A percentile compares a stretch with the other conserved stretches of the same genome.
Evolutionary conservation across 1,140 invertebrate genomes (phyloP).

Genomic region (Orchestia grillus): DNA sequence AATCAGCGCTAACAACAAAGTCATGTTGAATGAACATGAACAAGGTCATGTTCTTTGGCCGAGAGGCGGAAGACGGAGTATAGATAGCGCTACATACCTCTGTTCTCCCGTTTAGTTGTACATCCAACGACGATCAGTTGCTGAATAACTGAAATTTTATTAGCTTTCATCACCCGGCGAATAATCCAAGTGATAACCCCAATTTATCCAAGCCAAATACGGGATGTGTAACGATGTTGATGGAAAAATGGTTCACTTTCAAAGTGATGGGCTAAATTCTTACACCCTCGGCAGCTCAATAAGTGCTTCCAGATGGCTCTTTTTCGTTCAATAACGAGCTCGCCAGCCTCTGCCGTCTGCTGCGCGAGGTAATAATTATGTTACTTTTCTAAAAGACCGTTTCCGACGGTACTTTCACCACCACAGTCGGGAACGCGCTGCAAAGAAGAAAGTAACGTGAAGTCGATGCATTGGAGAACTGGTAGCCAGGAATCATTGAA

Average conservation of each 20-base stretch:
- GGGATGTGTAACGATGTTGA: neutral
- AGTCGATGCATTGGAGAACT: neutral
- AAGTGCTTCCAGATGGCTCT: neutral
- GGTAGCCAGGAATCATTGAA: too few relatives aligned
- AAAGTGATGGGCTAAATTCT: neutral
- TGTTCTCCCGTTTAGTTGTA: too few relatives aligned
- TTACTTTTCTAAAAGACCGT: neutral
- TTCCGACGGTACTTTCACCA: neutral
- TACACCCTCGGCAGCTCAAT: neutral
- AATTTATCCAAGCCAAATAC: neutral
- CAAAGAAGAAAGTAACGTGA: neutral
- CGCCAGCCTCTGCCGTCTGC: neutral
- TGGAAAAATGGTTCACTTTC: neutral
- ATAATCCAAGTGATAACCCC: too few relatives aligned
- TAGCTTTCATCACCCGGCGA: neutral
- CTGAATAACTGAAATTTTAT: neutral
- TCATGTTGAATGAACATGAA: too few relatives aligned
- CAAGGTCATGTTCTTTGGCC: too few relatives aligned
- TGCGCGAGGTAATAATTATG: neutral
- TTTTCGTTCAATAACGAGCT: neutral
- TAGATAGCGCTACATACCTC: too few relatives aligned
- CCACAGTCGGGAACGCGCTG: neutral
- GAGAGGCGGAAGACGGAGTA: too few relatives aligned
- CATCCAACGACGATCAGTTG: neutral
- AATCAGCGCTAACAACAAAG: too few relatives aligned